phyloP scores from a whole-genome alignment of 2,113 vertebrate species.

The Coturnix japonica region DNA sequence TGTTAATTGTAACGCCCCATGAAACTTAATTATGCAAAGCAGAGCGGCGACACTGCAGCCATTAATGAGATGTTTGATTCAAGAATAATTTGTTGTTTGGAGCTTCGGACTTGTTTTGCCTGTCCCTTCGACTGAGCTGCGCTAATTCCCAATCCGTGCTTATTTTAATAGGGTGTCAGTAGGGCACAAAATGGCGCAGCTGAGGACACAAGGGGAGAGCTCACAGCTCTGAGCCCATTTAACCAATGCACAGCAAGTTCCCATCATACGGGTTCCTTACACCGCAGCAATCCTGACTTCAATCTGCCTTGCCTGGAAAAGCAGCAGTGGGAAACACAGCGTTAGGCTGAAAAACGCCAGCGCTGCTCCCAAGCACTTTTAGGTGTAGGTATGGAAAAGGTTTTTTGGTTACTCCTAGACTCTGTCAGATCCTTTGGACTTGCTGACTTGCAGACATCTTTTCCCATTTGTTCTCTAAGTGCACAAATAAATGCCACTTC shows the following conservation, averaged over 20 bases:
- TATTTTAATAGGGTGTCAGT: conserved; percentile 47
- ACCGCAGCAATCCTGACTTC: accelerated
- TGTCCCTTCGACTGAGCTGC: conserved; percentile 59
- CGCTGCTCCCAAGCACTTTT: background rate
- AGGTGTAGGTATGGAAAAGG: background rate
- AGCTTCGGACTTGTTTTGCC: conserved; percentile 70
- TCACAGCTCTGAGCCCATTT: conserved; percentile 10
- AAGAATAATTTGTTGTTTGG: conserved; percentile 80
- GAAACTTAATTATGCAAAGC: conserved; percentile 83
- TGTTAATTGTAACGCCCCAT: conserved; percentile 79
- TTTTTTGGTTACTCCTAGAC: background rate
- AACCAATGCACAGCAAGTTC: background rate
- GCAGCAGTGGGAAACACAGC: accelerated
- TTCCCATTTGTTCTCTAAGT: accelerated
- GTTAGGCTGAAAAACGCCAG: accelerated
- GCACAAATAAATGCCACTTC: background rate
- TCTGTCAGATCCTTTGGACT: background rate
- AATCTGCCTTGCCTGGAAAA: background rate
- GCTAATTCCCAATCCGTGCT: conserved; percentile 59
- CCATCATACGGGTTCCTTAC: background rate
- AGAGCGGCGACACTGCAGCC: conserved; percentile 74
- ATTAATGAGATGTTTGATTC: conserved; percentile 83
- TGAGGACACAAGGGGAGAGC: background rate
- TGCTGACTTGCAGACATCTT: accelerated
- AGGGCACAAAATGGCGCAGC: conserved; percentile 19